Percentiles rank a stretch among this genome's conserved stretches.
These are phyloP conservation scores for Aurelia sp. DNA, from an alignment of 30 jellyfish, hydroid and myxozoan genomes.

Conservation along the genomic window DNA sequence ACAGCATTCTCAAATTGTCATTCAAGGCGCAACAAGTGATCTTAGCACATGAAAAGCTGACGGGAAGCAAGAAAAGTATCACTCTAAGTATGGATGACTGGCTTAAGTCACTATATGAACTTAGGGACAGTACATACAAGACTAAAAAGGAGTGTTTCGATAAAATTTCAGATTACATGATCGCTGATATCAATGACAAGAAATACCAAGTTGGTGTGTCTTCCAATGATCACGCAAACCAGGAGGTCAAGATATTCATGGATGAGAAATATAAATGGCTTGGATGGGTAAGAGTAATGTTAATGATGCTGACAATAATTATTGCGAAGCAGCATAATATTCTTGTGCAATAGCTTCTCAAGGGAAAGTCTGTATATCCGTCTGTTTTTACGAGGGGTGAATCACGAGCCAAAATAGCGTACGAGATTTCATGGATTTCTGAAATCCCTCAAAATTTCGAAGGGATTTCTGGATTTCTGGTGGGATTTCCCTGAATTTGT, in stretches of 20 bases:
- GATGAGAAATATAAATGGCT: slow-evolving; percentile 46
- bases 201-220: slow-evolving; percentile 36
- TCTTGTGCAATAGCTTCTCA: too few species aligned
- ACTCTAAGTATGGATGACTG: slow-evolving; percentile 40
- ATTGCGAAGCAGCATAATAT: too few species aligned
- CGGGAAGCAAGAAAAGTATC: slow-evolving; percentile 49
- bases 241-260: slow-evolving; percentile 10
- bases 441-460: too few species aligned
- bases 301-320: too few species aligned
- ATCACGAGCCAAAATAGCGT: too few species aligned
- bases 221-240: slow-evolving; percentile 24
- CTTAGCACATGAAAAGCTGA: slow-evolving; percentile 37
- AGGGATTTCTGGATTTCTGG: too few species aligned
- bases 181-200: slow-evolving; percentile 22
- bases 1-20: slow-evolving; percentile 24
- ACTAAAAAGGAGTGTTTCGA: slow-evolving; percentile 19
- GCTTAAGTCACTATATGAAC: slow-evolving; percentile 25
- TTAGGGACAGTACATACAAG: slow-evolving; percentile 22
- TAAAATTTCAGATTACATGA: slow-evolving; percentile 1
- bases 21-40: slow-evolving; percentile 61
- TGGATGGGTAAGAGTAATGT: slow-evolving; percentile 20
- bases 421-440: too few species aligned
- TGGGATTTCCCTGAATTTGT: too few species aligned
- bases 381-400: too few species aligned
- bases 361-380: too few species aligned